Percentiles rank a stretch among this genome's conserved stretches.
phyloP scores from a whole-genome alignment of 2,113 vertebrate genomes.

The Lipophrys pholis region DNA sequence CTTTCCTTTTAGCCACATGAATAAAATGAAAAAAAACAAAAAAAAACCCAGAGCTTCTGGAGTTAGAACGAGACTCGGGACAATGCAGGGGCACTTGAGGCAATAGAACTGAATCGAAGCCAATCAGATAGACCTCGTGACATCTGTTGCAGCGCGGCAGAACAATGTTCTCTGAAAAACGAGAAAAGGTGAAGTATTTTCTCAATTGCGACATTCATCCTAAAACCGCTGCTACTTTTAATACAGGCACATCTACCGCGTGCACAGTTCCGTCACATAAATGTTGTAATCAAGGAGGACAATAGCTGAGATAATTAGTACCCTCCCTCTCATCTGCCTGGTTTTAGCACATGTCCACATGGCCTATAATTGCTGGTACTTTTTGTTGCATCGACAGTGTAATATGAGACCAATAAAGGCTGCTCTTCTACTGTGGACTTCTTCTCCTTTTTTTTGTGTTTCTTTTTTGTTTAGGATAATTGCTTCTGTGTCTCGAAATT shows the following conservation, averaged over 20 bases:
- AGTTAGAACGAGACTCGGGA: constrained; percentile 18
- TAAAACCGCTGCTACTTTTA: neutral
- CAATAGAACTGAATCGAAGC: constrained; percentile 26
- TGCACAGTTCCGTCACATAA: neutral
- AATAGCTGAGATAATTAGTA: constrained; percentile 24
- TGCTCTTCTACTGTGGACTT: neutral
- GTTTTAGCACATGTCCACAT: constrained; percentile 12
- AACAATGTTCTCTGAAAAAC: constrained; percentile 7
- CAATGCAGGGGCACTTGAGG: constrained; percentile 25
- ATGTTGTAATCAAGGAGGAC: constrained; percentile 25
- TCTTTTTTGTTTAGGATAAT: constrained; percentile 27
- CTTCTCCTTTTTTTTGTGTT: too few species aligned
- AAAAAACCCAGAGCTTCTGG: constrained; percentile 11
- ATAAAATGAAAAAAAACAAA: constrained; percentile 39
- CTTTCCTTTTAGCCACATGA: neutral
- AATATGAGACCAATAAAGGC: constrained; percentile 12
- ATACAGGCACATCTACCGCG: neutral
- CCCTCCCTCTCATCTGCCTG: neutral
- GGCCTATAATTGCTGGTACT: constrained; percentile 8
- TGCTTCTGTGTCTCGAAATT: constrained; percentile 44
- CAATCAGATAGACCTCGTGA: constrained; percentile 12
- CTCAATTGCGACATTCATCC: too few species aligned
- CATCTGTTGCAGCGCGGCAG: constrained; percentile 24
- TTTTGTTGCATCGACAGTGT: constrained; percentile 4
- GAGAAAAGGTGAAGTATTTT: too few species aligned